Percentiles rank a stretch among this genome's conserved stretches.
Evolutionary conservation across 2,888 invertebrate species (phyloP).

Genomic region (Leptothorax acervorum): DNA sequence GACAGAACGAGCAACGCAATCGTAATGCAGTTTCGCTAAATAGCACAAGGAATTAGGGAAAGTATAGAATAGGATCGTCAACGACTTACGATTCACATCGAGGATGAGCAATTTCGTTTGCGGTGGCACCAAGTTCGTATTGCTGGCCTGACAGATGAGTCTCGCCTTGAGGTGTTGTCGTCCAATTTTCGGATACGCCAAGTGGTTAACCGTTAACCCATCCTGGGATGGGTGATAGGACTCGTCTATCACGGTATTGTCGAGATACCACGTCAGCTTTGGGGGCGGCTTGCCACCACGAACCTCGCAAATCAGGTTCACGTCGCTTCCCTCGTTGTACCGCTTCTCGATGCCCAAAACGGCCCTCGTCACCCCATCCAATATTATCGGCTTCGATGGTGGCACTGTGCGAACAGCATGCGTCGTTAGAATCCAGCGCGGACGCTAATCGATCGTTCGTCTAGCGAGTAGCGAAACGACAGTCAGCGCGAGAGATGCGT

Average conservation of each 20-base stretch:
- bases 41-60: background rate
- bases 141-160: constrained; percentile 95
- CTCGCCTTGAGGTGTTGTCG: constrained; percentile 93
- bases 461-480: constrained; percentile 51
- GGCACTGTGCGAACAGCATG: constrained; percentile 88
- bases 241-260: constrained; percentile 94
- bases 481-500: constrained; percentile 38
- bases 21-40: background rate
- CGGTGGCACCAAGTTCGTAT: constrained; percentile 93
- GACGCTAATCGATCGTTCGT: constrained; percentile 67
- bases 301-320: constrained; percentile 93
- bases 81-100: constrained; percentile 94
- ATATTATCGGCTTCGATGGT: constrained; percentile 93
- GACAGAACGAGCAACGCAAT: background rate
- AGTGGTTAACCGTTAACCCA: constrained; percentile 92
- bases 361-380: constrained; percentile 90
- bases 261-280: constrained; percentile 94
- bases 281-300: constrained; percentile 94
- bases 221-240: constrained; percentile 89
- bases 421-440: constrained; percentile 63
- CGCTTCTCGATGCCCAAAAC: constrained; percentile 92
- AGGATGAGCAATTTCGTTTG: constrained; percentile 92
- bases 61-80: constrained; percentile 23
- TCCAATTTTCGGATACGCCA: constrained; percentile 93
- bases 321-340: constrained; percentile 94